Evolutionary conservation across 2,797 vertebrate genomes (phyloP).

Genomic region (Oreochromis mossambicus): DNA sequence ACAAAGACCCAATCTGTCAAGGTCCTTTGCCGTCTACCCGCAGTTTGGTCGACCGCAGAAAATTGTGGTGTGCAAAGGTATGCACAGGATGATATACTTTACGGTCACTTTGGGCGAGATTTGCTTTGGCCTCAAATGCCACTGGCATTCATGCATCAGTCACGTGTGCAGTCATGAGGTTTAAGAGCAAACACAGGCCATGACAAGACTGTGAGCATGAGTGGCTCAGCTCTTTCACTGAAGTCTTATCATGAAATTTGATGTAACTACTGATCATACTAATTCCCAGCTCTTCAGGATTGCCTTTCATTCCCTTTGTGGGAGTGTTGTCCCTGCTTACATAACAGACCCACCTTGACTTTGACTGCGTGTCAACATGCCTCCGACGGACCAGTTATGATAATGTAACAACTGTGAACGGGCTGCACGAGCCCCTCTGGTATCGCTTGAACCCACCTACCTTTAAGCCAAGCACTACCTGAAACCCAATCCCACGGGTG

Average conservation of each 20-base stretch:
- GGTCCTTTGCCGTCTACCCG: background rate
- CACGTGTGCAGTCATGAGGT: background rate
- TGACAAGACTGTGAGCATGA: background rate
- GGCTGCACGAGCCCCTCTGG: background rate
- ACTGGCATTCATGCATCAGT: background rate
- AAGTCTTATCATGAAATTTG: background rate
- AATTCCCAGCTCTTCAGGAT: background rate
- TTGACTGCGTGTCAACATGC: background rate
- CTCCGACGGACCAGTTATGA: background rate
- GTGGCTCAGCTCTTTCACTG: background rate
- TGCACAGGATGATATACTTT: background rate
- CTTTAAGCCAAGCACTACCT: slow-evolving; percentile 11
- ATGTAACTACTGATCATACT: background rate
- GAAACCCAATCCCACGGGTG: slow-evolving; percentile 48
- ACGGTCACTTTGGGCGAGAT: background rate
- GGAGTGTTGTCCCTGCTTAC: background rate
- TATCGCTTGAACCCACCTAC: slow-evolving; percentile 11
- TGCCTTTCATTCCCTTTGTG: background rate
- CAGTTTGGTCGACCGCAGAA: background rate
- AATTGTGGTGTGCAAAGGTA: background rate
- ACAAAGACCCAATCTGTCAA: background rate
- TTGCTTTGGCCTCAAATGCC: background rate
- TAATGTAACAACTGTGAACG: background rate
- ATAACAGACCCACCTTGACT: background rate
- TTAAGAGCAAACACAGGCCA: background rate